These are phyloP conservation scores for Melanogrammus aeglefinus DNA, from an alignment of 2,797 vertebrate species.

Conservation along the genomic window DNA sequence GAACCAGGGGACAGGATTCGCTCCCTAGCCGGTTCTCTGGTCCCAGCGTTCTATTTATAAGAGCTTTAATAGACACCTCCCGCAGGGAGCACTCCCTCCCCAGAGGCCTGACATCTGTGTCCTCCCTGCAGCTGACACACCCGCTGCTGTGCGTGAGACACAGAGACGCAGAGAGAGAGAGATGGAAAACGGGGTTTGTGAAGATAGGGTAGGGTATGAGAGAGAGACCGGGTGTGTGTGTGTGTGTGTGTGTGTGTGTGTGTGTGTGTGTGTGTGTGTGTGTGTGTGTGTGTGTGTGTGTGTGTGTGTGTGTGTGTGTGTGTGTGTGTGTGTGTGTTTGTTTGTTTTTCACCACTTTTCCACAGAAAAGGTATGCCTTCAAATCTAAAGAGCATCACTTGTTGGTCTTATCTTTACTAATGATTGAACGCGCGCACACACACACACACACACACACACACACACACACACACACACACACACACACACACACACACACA, in stretches of 20 bases:
- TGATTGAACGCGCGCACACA: conserved; percentile 6
- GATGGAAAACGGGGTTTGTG: background rate
- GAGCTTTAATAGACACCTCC: conserved; percentile 15
- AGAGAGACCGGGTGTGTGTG: background rate
- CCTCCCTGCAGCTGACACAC: conserved; percentile 2
- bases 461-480: conserved; percentile 7
- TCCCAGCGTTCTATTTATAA: conserved; percentile 34
- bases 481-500: conserved; percentile 4
- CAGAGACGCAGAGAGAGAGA: background rate
- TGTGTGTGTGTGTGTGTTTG: background rate
- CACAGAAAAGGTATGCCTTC: background rate
- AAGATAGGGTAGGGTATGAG: background rate
- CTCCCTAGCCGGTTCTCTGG: background rate
- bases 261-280: conserved; percentile 1
- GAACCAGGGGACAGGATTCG: background rate
- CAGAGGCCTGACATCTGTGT: conserved; percentile 23
- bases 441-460: background rate
- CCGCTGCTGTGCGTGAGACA: background rate
- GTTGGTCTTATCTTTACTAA: conserved; percentile 27
- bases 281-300: conserved; percentile 5
- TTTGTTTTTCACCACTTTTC: background rate
- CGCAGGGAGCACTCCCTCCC: conserved; percentile 7
- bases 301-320: conserved; percentile 3
- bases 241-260: conserved; percentile 1
- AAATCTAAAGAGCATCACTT: conserved; percentile 30